Evolutionary conservation across 2,888 invertebrate genomes (phyloP).

Genomic region (Troides helena): DNA sequence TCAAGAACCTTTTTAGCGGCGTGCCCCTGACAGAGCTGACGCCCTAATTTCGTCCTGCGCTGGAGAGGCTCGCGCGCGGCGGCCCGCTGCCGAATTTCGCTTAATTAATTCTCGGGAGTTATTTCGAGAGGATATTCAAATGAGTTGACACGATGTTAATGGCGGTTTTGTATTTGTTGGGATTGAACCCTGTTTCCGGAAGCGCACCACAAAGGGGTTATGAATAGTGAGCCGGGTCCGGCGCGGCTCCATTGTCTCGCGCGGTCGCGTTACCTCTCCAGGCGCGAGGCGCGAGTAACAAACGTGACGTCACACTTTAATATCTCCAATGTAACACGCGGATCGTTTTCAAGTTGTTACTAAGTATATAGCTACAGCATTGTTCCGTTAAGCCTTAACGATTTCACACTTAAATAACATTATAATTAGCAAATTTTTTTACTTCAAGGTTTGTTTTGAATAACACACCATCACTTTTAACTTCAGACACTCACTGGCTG

Average conservation of each 20-base stretch:
- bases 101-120: constrained; percentile 28
- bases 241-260: background rate
- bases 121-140: constrained; percentile 27
- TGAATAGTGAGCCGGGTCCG: constrained; percentile 9
- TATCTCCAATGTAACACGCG: too few species aligned
- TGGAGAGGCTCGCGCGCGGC: constrained; percentile 15
- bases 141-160: constrained; percentile 23
- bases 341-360: too few species aligned
- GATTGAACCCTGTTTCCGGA: constrained; percentile 1
- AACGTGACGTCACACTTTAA: too few species aligned
- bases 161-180: constrained; percentile 19
- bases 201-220: constrained; percentile 11
- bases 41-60: constrained; percentile 23
- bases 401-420: too few species aligned
- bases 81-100: constrained; percentile 7
- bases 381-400: too few species aligned
- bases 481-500: too few species aligned
- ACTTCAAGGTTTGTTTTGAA: too few species aligned
- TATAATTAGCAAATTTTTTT: too few species aligned
- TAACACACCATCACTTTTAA: too few species aligned
- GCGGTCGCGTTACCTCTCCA: background rate
- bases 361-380: too few species aligned
- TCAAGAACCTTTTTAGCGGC: constrained; percentile 18
- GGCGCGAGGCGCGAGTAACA: background rate
- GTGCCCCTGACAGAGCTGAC: constrained; percentile 22